These are phyloP conservation scores for Pituophis catenifer DNA, from an alignment of 2,113 vertebrate genomes.

Conservation along the genomic window DNA sequence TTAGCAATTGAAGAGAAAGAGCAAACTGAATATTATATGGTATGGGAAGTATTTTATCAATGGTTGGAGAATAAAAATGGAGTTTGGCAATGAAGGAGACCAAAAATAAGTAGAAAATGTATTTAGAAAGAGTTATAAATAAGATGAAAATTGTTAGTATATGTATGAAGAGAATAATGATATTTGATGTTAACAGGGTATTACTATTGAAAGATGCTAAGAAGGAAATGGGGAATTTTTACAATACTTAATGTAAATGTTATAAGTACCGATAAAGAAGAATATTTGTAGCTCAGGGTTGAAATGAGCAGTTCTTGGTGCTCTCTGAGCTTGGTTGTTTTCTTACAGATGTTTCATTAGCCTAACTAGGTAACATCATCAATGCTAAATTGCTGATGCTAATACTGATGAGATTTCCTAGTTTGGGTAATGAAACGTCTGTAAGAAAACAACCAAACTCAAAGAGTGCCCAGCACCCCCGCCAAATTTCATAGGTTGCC, in stretches of 20 bases:
- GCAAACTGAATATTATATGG: no score
- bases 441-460: neutral
- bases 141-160: no score
- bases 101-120: no score
- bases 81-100: no score
- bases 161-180: no score
- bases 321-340: neutral
- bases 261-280: neutral
- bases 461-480: neutral
- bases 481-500: neutral
- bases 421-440: neutral
- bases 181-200: no score
- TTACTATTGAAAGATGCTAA: no score
- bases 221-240: no score
- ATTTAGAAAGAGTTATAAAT: no score
- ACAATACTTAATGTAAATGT: neutral
- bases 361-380: neutral
- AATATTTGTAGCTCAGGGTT: neutral
- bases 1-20: no score
- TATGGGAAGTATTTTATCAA: no score
- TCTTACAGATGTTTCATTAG: neutral
- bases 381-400: neutral
- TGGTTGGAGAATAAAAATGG: no score
- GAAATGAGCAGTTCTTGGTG: neutral
- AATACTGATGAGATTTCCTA: neutral